Evolutionary conservation across 2,888 invertebrate species (phyloP).

Genomic region (Ischnus inquisitorius): DNA sequence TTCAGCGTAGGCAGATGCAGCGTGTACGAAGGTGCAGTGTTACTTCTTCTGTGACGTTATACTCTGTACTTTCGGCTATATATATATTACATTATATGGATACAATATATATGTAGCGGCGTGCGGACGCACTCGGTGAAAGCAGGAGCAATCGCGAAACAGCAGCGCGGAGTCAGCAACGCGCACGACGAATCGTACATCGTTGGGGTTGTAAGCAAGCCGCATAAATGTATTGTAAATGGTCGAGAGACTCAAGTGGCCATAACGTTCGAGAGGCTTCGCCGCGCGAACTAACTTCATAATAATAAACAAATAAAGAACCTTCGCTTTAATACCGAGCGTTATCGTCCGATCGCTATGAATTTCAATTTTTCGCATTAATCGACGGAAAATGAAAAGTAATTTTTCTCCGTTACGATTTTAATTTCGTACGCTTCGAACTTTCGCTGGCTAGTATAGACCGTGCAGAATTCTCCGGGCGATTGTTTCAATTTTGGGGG

Average conservation of each 20-base stretch:
- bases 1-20: constrained; percentile 1
- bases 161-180: constrained; percentile 16
- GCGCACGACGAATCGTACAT: not conserved
- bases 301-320: not conserved
- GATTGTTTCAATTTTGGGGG: not conserved
- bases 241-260: not conserved
- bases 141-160: constrained; percentile 19
- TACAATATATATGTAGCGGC: no score
- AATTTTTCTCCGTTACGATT: not conserved
- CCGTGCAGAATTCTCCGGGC: not conserved
- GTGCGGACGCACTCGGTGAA: constrained; percentile 27
- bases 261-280: not conserved
- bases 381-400: not conserved
- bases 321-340: no score
- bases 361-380: not conserved
- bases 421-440: not conserved
- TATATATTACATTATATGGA: not conserved
- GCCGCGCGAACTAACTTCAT: not conserved
- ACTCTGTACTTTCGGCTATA: no score
- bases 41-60: constrained; percentile 15
- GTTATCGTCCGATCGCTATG: no score
- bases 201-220: not conserved
- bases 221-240: constrained; percentile 4
- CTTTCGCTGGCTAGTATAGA: not conserved
- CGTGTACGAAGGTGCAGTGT: not conserved